Evolutionary conservation across 2,113 vertebrate genomes (phyloP).

Genomic region (Podocnemis expansa): DNA sequence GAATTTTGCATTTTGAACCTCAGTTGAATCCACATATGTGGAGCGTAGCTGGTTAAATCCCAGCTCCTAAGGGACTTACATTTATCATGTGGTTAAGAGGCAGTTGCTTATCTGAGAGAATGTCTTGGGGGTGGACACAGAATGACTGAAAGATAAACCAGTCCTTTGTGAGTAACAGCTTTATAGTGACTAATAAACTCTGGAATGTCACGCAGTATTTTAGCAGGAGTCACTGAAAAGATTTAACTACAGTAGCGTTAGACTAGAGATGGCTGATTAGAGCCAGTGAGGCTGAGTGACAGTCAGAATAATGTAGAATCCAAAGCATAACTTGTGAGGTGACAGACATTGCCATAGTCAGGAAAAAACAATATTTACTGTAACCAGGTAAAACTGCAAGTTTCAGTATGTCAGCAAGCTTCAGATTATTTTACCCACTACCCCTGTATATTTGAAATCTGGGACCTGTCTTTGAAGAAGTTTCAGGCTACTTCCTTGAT

Average conservation of each 20-base stretch:
- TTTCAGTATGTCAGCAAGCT: neutral
- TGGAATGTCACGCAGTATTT: neutral
- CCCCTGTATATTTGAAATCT: neutral
- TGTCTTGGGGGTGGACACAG: neutral
- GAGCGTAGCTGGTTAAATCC: neutral
- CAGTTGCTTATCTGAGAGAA: neutral
- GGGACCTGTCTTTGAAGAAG: neutral
- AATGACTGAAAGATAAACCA: neutral
- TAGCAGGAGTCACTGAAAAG: neutral
- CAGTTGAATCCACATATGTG: neutral
- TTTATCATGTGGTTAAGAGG: neutral
- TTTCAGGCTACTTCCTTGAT: neutral
- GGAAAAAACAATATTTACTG: neutral
- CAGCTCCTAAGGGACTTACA: neutral
- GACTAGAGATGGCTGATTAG: neutral
- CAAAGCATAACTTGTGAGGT: neutral
- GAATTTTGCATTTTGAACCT: neutral
- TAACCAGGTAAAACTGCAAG: neutral
- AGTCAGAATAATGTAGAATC: neutral
- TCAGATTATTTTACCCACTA: neutral
- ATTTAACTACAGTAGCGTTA: neutral
- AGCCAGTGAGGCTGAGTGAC: neutral
- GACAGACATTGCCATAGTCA: neutral
- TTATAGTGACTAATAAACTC: neutral
- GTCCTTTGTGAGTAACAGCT: neutral